Evolutionary conservation across 2,888 invertebrate genomes (phyloP).

Genomic region (Drosophila mulleri): DNA sequence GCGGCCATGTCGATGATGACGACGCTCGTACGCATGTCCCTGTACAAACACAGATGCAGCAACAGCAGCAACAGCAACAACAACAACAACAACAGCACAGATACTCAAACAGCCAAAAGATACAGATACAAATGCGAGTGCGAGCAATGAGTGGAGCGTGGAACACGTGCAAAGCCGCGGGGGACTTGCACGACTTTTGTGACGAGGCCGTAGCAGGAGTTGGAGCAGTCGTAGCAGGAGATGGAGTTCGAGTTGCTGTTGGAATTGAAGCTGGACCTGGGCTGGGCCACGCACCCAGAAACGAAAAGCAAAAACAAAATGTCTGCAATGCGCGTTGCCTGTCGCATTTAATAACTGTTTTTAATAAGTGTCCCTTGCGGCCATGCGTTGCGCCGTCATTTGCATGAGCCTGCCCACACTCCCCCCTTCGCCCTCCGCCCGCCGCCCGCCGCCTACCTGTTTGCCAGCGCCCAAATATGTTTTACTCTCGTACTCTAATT

Average conservation of each 20-base stretch:
- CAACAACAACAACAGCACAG: conserved; percentile 1
- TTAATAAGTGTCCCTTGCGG: conserved; percentile 79
- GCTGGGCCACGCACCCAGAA: conserved; percentile 63
- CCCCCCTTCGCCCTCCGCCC: not conserved
- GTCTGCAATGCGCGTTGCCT: conserved; percentile 72
- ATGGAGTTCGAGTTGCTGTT: not conserved
- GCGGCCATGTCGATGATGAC: conserved; percentile 47
- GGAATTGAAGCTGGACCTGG: conserved; percentile 26
- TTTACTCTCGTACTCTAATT: conserved; percentile 69
- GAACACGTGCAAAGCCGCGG: conserved; percentile 85
- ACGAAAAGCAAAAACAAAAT: conserved; percentile 9
- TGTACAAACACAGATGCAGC: conserved; percentile 51
- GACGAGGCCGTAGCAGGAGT: conserved; percentile 38
- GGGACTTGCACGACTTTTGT: conserved; percentile 81
- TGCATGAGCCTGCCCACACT: conserved; percentile 61
- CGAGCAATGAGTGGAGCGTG: conserved; percentile 46
- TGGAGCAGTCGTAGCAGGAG: conserved; percentile 16
- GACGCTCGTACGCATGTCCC: conserved; percentile 75
- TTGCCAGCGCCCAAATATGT: conserved; percentile 38
- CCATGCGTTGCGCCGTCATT: conserved; percentile 62
- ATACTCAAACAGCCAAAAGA: conserved; percentile 15
- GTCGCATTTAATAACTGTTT: conserved; percentile 81
- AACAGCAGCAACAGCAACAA: conserved; percentile 1
- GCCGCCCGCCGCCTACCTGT: not conserved
- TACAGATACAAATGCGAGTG: conserved; percentile 44